Percentiles rank a stretch among this genome's conserved stretches.
These are phyloP conservation scores for Cephalopterus ornatus DNA, from an alignment of 2,113 vertebrate genomes.

Conservation along the genomic window DNA sequence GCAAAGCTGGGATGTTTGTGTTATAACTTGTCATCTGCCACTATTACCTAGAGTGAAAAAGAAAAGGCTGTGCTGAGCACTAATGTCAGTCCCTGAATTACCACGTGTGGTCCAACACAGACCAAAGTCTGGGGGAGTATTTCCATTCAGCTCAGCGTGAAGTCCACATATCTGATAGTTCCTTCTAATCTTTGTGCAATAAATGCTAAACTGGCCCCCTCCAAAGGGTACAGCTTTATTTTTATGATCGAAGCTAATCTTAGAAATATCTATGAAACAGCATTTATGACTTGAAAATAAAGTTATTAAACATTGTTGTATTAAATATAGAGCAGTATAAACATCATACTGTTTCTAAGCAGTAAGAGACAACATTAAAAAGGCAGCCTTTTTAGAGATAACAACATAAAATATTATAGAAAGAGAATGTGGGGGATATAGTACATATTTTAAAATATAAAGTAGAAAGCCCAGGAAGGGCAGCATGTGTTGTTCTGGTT, in stretches of 20 bases:
- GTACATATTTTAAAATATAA: not conserved
- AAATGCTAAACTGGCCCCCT: not conserved
- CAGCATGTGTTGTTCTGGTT: not conserved
- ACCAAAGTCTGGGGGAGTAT: not conserved
- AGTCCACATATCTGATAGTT: not conserved
- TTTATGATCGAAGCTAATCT: not conserved
- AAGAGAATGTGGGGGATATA: not conserved
- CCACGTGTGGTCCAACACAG: rapidly evolving
- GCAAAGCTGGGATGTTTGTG: not conserved
- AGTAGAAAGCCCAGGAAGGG: not conserved
- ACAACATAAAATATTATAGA: not conserved
- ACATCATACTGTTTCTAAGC: not conserved
- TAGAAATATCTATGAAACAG: not conserved
- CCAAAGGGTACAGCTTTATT: not conserved
- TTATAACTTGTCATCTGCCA: conserved; percentile 4
- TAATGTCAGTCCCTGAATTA: not conserved
- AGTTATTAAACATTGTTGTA: not conserved
- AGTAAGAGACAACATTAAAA: not conserved
- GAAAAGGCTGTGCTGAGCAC: not conserved
- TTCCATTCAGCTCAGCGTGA: not conserved
- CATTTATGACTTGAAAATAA: not conserved
- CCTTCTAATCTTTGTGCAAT: not conserved
- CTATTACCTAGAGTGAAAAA: not conserved
- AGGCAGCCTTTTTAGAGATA: not conserved
- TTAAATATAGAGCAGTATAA: not conserved